These are phyloP conservation scores for Perca flavescens DNA, from an alignment of 2,113 vertebrate genomes.

Conservation along the genomic window DNA sequence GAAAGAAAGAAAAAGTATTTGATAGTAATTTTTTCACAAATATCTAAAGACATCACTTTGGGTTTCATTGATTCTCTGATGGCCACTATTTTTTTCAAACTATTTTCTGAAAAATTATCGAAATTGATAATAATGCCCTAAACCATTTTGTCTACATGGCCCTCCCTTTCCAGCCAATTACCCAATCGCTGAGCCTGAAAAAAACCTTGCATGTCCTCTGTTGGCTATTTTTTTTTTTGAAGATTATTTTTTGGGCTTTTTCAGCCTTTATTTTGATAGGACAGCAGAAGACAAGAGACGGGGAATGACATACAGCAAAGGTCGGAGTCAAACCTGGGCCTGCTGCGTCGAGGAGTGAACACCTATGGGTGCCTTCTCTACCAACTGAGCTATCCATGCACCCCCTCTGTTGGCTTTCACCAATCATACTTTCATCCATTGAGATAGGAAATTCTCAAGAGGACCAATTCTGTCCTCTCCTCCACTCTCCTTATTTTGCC, in stretches of 20 bases:
- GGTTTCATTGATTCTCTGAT: background rate
- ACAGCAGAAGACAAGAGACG: no score
- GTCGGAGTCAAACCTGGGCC: no score
- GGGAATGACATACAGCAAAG: no score
- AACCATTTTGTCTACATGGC: background rate
- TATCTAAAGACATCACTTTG: no score
- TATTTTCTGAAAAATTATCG: background rate
- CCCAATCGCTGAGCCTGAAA: conserved; percentile 4
- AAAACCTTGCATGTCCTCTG: background rate
- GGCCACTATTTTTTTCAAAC: background rate
- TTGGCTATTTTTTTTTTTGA: background rate
- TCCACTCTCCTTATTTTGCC: background rate
- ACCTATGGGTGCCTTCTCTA: no score
- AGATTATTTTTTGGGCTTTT: no score
- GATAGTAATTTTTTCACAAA: background rate
- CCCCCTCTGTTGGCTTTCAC: background rate
- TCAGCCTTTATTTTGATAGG: no score
- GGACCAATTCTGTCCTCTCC: background rate
- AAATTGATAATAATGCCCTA: background rate
- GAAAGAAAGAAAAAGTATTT: background rate
- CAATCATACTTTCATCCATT: background rate
- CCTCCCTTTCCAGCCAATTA: background rate
- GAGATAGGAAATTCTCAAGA: background rate
- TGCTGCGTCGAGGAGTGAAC: no score
- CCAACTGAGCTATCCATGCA: no score